phyloP scores from a whole-genome alignment of 2,797 vertebrate species.

The Microhierax caerulescens region DNA sequence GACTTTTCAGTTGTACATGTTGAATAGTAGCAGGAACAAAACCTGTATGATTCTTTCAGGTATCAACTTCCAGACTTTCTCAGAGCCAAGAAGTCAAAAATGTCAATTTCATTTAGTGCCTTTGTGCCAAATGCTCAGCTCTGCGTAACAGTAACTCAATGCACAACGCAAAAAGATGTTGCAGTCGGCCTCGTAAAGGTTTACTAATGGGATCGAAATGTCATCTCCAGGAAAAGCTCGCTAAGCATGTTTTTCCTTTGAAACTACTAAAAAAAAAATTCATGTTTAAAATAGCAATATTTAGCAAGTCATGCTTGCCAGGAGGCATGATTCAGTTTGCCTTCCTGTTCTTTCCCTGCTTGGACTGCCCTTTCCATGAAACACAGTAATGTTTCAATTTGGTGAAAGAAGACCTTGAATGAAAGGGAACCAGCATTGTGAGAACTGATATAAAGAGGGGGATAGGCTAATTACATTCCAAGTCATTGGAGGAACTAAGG shows the following conservation, averaged over 20 bases:
- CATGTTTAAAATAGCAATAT: not conserved
- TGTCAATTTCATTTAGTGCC: not conserved
- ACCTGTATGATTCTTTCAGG: not conserved
- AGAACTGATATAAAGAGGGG: not conserved
- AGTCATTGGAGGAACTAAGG: not conserved
- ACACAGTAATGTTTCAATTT: not conserved
- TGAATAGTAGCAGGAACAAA: not conserved
- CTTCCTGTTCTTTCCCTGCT: not conserved
- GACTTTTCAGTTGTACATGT: not conserved
- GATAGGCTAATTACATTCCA: not conserved
- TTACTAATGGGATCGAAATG: not conserved
- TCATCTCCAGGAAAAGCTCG: not conserved
- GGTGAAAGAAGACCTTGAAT: not conserved
- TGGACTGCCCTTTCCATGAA: not conserved
- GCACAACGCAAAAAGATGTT: not conserved
- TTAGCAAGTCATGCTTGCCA: not conserved
- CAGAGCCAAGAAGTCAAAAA: not conserved
- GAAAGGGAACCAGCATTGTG: not conserved
- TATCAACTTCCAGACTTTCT: not conserved
- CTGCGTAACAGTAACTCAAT: not conserved
- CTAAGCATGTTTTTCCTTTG: not conserved
- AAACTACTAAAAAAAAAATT: not conserved
- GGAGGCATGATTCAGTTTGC: not conserved
- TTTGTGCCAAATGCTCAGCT: not conserved
- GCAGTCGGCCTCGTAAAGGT: rapidly evolving